Percentiles rank a stretch among this genome's conserved stretches.
These are phyloP conservation scores for Dolichallabes microphthalmus DNA, from an alignment of 2,113 vertebrate genomes.

Conservation along the genomic window DNA sequence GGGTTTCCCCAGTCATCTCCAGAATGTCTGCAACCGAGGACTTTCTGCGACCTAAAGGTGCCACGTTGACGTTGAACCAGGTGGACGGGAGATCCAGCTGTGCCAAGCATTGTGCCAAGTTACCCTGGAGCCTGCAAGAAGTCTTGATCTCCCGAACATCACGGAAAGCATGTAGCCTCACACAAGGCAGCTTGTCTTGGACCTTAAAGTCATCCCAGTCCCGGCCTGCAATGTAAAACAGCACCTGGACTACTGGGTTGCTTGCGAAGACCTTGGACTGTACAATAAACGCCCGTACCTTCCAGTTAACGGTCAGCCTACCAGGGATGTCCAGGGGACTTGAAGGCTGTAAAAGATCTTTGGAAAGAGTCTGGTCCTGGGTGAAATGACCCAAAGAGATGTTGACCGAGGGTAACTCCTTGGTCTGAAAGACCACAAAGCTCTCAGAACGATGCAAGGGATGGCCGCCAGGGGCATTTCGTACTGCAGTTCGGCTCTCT, in stretches of 20 bases:
- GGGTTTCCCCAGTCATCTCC: constrained; percentile 76
- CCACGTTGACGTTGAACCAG: constrained; percentile 86
- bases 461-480: constrained; percentile 63
- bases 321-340: constrained; percentile 89
- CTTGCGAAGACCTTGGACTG: constrained; percentile 83
- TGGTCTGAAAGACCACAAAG: constrained; percentile 97
- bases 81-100: constrained; percentile 85
- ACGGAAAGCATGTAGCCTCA: constrained; percentile 88
- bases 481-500: constrained; percentile 67
- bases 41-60: constrained; percentile 80
- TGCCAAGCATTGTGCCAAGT: constrained; percentile 89
- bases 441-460: constrained; percentile 88
- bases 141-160: constrained; percentile 87
- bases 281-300: constrained; percentile 94
- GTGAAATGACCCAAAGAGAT: constrained; percentile 88
- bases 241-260: constrained; percentile 87
- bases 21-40: constrained; percentile 69
- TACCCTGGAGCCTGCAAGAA: constrained; percentile 86
- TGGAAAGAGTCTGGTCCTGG: constrained; percentile 85
- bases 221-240: constrained; percentile 93
- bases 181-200: constrained; percentile 87
- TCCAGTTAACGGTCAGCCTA: constrained; percentile 94
- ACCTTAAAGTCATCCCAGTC: constrained; percentile 94
- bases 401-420: constrained; percentile 90
- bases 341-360: constrained; percentile 90